Evolutionary conservation across 2,113 vertebrate species (phyloP).

Genomic region (Notechis scutatus): DNA sequence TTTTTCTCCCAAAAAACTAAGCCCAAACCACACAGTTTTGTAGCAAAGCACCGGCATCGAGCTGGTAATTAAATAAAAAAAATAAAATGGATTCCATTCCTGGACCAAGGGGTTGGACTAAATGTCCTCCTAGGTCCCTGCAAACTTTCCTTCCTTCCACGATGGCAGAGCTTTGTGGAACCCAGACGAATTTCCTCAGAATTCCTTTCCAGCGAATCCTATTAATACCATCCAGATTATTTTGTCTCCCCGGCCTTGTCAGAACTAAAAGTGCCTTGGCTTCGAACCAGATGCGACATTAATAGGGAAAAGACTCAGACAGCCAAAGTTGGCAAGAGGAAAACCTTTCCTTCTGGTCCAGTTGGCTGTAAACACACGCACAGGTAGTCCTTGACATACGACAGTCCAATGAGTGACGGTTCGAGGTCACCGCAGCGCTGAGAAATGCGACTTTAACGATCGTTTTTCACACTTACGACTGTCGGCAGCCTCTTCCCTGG

Average conservation of each 20-base stretch:
- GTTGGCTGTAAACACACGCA: neutral
- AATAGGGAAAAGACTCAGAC: neutral
- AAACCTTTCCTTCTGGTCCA: neutral
- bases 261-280: neutral
- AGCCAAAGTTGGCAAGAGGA: neutral
- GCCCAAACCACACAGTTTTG: no score
- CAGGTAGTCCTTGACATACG: no score
- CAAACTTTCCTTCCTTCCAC: neutral
- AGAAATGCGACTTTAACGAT: no score
- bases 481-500: no score
- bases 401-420: no score
- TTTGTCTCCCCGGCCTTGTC: neutral
- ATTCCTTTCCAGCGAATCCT: neutral
- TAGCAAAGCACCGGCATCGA: no score
- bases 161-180: neutral
- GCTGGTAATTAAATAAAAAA: no score
- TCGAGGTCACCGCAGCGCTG: no score
- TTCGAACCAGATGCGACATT: neutral
- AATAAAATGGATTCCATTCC: neutral
- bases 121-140: neutral
- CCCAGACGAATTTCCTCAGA: neutral
- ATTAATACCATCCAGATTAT: neutral
- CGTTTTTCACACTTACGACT: no score
- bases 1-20: no score
- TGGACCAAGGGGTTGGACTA: neutral